Evolutionary conservation across 2,113 vertebrate genomes (phyloP).

Genomic region (Gobio gobio): DNA sequence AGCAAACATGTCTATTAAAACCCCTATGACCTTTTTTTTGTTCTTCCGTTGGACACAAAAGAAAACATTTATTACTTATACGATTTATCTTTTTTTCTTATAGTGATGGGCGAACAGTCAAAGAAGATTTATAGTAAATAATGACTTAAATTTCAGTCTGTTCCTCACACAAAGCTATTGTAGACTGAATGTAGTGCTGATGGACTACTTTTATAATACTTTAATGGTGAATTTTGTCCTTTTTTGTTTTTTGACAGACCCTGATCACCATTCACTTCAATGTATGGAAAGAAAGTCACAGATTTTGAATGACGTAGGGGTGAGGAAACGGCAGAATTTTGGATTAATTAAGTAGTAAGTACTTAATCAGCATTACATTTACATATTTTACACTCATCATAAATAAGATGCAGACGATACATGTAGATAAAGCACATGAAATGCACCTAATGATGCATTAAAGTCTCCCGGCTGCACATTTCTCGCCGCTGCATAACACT

Average conservation of each 20-base stretch:
- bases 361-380: not conserved
- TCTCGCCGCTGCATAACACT: not conserved
- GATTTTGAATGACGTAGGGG: not conserved
- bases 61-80: not conserved
- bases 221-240: not conserved
- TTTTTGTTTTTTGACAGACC: no score
- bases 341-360: not conserved
- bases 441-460: not conserved
- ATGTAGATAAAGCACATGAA: not conserved
- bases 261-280: no score
- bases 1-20: not conserved
- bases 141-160: not conserved
- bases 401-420: not conserved
- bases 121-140: not conserved
- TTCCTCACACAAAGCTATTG: not conserved
- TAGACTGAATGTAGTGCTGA: not conserved
- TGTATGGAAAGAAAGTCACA: not conserved
- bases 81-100: no score
- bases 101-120: no score
- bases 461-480: not conserved
- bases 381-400: not conserved
- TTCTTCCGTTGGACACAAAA: not conserved
- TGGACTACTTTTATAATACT: not conserved
- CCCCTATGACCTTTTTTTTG: not conserved
- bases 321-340: not conserved